These are phyloP conservation scores for Conus betulinus DNA, from an alignment of 1,140 invertebrate species.

Conservation along the genomic window DNA sequence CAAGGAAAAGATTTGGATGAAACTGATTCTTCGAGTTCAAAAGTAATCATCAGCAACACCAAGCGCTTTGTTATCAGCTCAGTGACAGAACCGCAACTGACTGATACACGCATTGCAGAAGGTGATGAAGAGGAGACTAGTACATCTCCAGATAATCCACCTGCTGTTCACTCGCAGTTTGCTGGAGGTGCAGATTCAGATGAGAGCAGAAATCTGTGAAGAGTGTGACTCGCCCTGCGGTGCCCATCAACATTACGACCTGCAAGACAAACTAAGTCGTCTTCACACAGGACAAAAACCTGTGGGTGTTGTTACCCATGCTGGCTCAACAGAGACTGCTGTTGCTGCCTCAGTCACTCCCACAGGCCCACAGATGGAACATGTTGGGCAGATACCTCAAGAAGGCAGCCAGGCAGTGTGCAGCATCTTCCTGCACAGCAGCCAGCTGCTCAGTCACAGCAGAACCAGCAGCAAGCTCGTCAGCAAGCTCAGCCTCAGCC, in stretches of 20 bases:
- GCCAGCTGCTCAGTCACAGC: neutral
- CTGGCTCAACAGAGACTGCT: neutral
- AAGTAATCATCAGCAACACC: constrained; percentile 64
- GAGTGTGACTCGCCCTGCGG: constrained; percentile 46
- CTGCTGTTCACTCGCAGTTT: constrained; percentile 14
- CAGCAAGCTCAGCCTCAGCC: neutral
- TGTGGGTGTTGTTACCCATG: constrained; percentile 19
- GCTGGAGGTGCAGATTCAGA: constrained; percentile 49
- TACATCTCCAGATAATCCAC: constrained; percentile 49
- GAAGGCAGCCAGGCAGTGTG: neutral
- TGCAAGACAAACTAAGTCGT: constrained; percentile 62
- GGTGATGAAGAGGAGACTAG: constrained; percentile 62
- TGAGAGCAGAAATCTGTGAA: constrained; percentile 49
- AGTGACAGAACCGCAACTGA: constrained; percentile 52
- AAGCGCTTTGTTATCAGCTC: constrained; percentile 64
- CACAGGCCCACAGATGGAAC: constrained; percentile 21
- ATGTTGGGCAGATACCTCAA: constrained; percentile 6
- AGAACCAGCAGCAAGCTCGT: neutral
- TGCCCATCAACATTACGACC: constrained; percentile 65
- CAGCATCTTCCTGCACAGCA: neutral
- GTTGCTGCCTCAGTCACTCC: constrained; percentile 1
- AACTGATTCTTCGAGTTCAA: constrained; percentile 43
- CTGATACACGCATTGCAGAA: constrained; percentile 63
- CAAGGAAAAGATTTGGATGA: constrained; percentile 45
- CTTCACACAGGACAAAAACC: constrained; percentile 50